Percentiles rank a stretch among this genome's conserved stretches.
Conservation (phyloP, 2,113 vertebrate genomes). For the Anseranas semipalmata region DNA sequence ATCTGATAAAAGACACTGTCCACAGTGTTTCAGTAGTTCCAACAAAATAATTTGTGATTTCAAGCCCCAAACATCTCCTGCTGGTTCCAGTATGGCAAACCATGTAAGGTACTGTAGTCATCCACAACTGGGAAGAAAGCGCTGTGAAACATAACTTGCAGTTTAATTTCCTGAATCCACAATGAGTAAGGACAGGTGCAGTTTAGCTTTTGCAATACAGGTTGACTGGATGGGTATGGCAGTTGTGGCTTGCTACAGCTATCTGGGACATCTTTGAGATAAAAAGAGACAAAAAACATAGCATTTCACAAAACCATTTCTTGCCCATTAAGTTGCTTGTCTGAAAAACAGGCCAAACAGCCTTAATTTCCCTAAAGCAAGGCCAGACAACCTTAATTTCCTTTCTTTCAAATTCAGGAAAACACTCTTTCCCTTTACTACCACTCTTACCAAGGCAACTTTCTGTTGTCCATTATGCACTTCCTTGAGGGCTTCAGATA, state of each 20-base stretch:
- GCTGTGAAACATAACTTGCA: background rate
- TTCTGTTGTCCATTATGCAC: background rate
- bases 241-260: background rate
- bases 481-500: background rate
- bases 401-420: background rate
- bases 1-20: background rate
- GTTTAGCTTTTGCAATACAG: background rate
- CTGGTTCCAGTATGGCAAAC: background rate
- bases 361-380: background rate
- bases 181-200: background rate
- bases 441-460: background rate
- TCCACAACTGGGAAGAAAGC: background rate
- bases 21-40: background rate
- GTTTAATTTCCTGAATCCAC: background rate
- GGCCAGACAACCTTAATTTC: background rate
- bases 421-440: background rate
- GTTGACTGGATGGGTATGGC: background rate
- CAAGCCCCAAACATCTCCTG: background rate
- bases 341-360: background rate
- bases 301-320: background rate
- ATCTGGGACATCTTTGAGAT: background rate
- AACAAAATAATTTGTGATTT: background rate
- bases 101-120: fast-evolving
- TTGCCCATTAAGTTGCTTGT: background rate
- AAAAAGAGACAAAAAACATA: background rate